Base-by-base conservation (phyloP, 1,140 invertebrate species). In the Xylocopa sonorina region DNA sequence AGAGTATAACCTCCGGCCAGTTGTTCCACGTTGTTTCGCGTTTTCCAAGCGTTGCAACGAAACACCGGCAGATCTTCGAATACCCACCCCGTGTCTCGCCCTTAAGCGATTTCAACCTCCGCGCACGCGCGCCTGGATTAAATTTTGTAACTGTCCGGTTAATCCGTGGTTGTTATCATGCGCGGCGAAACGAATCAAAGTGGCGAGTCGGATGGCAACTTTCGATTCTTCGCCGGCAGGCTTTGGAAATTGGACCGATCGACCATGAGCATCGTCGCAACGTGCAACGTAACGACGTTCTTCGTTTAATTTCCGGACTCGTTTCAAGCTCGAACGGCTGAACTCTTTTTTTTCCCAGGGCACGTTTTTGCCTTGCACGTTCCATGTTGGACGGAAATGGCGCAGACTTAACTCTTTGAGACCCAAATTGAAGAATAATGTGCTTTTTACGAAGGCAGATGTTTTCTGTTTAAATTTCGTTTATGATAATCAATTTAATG, bases 21-120 rank as follows among this genome's bases (percentile, higher is more conserved):
- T 84, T 74, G 60, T 79, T 79, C 48, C 82, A 34, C 69, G 68
- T 85, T 85, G 73, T 85, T 85, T 68, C 58, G 73, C 82, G 38
- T 81, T 81, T 81, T 85, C 83, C 50, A 27, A 73, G n/a, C 69
- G 32, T 71, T 27, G 9, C 77, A 80, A 81, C 69, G 71, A 75
- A 69, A 83, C 62, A 76, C 82, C 67, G 48, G 38, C 53, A 64
- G 58, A 66, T 80, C 51, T 51, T 2, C 24, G 51, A n/a, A 53
- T 48, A 41, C 50, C 34, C n/a, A 21, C n/a, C n/a, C n/a, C n/a
- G n/a, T n/a, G n/a, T n/a, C n/a, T n/a, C n/a, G n/a, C n/a, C n/a
- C n/a, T n/a, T n/a, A n/a, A n/a, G n/a, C n/a, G n/a, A n/a, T n/a
- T n/a, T n/a, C n/a, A n/a, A n/a, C n/a, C n/a, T n/a, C n/a, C n/a